Conservation (phyloP, 2,888 invertebrate genomes). For the Azorinus chamasolen region DNA sequence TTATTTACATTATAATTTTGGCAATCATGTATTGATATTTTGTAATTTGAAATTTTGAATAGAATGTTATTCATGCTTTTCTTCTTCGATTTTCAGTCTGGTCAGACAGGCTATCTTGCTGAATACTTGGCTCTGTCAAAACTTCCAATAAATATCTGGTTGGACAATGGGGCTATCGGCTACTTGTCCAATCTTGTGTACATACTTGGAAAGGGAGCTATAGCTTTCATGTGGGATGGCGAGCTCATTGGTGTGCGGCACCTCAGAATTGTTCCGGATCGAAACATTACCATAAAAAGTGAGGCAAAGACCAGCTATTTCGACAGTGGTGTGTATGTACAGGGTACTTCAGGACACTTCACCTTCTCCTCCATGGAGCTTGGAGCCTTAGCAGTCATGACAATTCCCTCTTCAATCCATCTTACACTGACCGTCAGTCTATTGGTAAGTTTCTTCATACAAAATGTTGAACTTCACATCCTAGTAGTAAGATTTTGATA, state of each 20-base stretch:
- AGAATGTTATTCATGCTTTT: too few relatives aligned
- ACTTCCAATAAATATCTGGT: slow-evolving; percentile 73
- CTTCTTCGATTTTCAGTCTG: slow-evolving; percentile 27
- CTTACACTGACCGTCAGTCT: slow-evolving; percentile 73
- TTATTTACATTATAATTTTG: too few relatives aligned
- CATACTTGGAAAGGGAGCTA: slow-evolving; percentile 75
- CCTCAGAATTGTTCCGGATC: slow-evolving; percentile 75
- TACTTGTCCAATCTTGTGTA: slow-evolving; percentile 74
- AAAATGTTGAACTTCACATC: too few relatives aligned
- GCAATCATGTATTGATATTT: too few relatives aligned
- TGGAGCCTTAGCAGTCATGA: slow-evolving; percentile 68
- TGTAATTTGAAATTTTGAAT: too few relatives aligned
- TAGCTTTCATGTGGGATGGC: slow-evolving; percentile 77
- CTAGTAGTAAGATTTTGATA: too few relatives aligned
- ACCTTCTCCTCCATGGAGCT: slow-evolving; percentile 74
- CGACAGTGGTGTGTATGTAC: slow-evolving; percentile 52
- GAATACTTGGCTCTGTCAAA: slow-evolving; percentile 66
- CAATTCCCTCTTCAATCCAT: slow-evolving; percentile 73
- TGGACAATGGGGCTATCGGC: slow-evolving; percentile 68
- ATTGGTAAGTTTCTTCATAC: slow-evolving; percentile 73
- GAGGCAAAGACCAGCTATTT: slow-evolving; percentile 72
- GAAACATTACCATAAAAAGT: slow-evolving; percentile 68
- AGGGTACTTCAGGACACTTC: slow-evolving; percentile 71
- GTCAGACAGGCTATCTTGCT: slow-evolving; percentile 68
- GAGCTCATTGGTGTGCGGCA: slow-evolving; percentile 76